Evolutionary conservation across 2,888 invertebrate genomes (phyloP), one percentile per base, ranked within the genome.

Genomic region (Cylindroiulus punctatus): DNA sequence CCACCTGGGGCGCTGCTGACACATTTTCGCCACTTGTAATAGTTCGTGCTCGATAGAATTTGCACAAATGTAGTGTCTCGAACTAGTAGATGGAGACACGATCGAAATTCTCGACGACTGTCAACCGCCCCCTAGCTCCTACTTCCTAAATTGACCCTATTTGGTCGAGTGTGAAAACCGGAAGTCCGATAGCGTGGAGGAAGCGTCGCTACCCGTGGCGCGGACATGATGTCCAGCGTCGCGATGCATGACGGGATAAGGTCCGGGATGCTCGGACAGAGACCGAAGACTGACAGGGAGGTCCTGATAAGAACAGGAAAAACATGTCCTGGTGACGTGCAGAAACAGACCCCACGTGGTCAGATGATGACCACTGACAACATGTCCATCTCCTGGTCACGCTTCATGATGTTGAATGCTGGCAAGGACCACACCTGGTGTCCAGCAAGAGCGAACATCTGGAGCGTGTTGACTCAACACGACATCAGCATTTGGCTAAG

Each of bases 221-320:
- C 0, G n/a, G n/a, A 57, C 57, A 57, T 1, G 57, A n/a, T 57
- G n/a, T n/a, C 57, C 57, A 57, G 57, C 57, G 5, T 19, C n/a
- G 57, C 2, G 57, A 57, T n/a, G 57, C n/a, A 57, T 57, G n/a
- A 57, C 57, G 57, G 57, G 57, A 57, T 14, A 57, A n/a, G 57
- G 57, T n/a, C 19, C 57, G 22, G n/a, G n/a, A n/a, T 19, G 57
- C 22, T n/a, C 57, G 57, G 57, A 57, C 57, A n/a, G n/a, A 22
- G 57, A 57, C 57, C 47, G 22, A n/a, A 57, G n/a, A 57, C 7
- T 3, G 57, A n/a, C 57, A 22, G n/a, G 57, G 57, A 57, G 19
- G 22, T 8, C 3, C 57, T 57, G 57, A 57, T 57, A 57, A 42
- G n/a, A 5, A 3, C 5, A 22, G n/a, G 19, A 57, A 57, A 44